Evolutionary conservation across 2,113 vertebrate genomes (phyloP), one percentile per base, ranked within the genome.

Genomic region (Carassius gibelio): DNA sequence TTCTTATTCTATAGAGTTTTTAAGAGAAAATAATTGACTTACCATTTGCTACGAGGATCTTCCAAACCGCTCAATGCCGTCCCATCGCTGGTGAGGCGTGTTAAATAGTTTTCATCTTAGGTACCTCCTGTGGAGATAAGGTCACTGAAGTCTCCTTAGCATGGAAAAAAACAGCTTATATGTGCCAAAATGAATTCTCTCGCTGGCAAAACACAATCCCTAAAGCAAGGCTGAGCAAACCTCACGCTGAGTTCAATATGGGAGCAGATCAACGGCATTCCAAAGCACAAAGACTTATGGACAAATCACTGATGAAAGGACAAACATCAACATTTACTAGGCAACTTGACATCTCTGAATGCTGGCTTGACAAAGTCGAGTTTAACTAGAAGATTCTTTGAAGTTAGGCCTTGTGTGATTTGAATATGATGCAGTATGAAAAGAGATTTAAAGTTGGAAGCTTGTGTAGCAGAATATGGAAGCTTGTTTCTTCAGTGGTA

Each of bases 51-150:
- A 17, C 8, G 3, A 61, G 55, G 76, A 79, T 59, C 17, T 50
- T 34, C 23, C 34, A 57, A 34, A 36, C 2, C 42, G n/a, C 13
- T 61, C 7, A 83, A 5, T 38, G 34, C 21, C 3, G 17, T 68
- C 26, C 36, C 9, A 13, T 13, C 23, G 17, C 38, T 55, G 6
- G n/a, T 19, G 23, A 42, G 36, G 21, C 4, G 10, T 21, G 76
- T 85, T 85, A 72, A 79, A 85, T 85, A 85, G 64, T 61, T 85
- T 72, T 17, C 17, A 23, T 80, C 34, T 10, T 19, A 55, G 38
- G 78, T 45, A 68, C 76, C 50, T 72, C 84, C 76, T 26, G 76
- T 8, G 10, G 84, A 79, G 76, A 79, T 59, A 85, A 76, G 75
- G 48, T 57, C 62, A 59, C 75, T 13, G 36, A 85, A 59, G 34